Evolutionary conservation across 2,113 vertebrate species (phyloP).

Genomic region (Aramus guarauna): DNA sequence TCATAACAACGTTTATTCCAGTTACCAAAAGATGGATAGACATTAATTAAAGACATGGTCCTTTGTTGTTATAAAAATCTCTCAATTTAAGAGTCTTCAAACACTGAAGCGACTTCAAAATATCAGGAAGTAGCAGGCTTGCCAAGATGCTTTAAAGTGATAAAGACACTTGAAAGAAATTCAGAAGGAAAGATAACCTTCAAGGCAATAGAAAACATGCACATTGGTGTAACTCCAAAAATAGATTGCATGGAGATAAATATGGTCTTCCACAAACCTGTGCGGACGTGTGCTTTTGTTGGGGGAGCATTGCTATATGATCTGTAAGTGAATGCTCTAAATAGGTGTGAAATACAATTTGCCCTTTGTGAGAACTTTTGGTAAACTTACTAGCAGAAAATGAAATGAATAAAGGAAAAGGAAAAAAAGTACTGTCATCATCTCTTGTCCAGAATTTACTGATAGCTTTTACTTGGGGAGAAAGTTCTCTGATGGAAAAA

Average conservation of each 20-base stretch:
- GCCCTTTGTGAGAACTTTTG: not conserved
- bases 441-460: not conserved
- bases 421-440: not conserved
- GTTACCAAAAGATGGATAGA: not conserved
- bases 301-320: not conserved
- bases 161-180: slow-evolving; percentile 45
- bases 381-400: not conserved
- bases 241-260: not conserved
- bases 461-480: not conserved
- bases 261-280: not conserved
- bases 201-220: slow-evolving; percentile 11
- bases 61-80: not conserved
- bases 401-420: not conserved
- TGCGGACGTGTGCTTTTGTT: not conserved
- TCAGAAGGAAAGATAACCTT: slow-evolving; percentile 9
- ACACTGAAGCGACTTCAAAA: not conserved
- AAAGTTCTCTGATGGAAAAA: not conserved
- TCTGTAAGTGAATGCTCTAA: not conserved
- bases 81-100: not conserved
- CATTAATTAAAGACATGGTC: not conserved
- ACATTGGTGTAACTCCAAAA: not conserved
- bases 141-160: slow-evolving; percentile 28
- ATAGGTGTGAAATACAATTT: not conserved
- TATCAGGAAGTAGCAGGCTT: not conserved
- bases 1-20: not conserved